Evolutionary conservation across 2,113 vertebrate species (phyloP), one percentile per base, ranked within the genome.

Genomic region (Lycocorax pyrrhopterus): DNA sequence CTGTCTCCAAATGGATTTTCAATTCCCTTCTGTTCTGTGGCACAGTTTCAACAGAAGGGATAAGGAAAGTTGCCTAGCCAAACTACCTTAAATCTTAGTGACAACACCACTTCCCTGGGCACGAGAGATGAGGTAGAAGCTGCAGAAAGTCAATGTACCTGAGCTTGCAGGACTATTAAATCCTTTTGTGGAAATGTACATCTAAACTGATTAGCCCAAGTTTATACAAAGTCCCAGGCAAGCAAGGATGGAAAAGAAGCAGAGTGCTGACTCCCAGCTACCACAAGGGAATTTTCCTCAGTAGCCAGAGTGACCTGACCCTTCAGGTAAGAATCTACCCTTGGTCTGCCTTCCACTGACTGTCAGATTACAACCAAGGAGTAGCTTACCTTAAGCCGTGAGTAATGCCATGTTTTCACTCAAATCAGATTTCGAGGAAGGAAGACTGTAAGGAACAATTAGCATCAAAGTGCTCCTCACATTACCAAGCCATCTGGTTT

Each of bases 401-500:
- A 95, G 71, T 74, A 97, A 94, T 25, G 37, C 41, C 64, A 81
- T 37, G 56, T 63, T 93, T 96, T 92, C 89, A 78, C 94, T 91
- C 60, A 95, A 93, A 96, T 95, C 88, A 93, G 66, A 91, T 78
- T 89, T 95, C 87, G 81, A 89, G 87, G 92, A 94, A 85, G 83
- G n/a, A 60, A 88, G 55, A 75, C 75, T 68, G 47, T 87, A 92
- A 82, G 72, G 91, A 96, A 82, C 69, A 97, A 96, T 96, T 97
- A 96, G 52, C 85, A 94, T 95, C 96, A 97, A 96, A 96, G 91
- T 71, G 43, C 91, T 95, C 90, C 91, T 96, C 97, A 87, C 68
- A 62, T 97, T 94, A 96, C 95, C 27, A 72, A 81, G 68, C 56
- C 95, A 97, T 88, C 84, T 97, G 96, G 49, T 97, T 97, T 96